These are phyloP conservation scores for Gasterosteus nipponicus DNA, from an alignment of 2,113 vertebrate species.

Conservation along the genomic window DNA sequence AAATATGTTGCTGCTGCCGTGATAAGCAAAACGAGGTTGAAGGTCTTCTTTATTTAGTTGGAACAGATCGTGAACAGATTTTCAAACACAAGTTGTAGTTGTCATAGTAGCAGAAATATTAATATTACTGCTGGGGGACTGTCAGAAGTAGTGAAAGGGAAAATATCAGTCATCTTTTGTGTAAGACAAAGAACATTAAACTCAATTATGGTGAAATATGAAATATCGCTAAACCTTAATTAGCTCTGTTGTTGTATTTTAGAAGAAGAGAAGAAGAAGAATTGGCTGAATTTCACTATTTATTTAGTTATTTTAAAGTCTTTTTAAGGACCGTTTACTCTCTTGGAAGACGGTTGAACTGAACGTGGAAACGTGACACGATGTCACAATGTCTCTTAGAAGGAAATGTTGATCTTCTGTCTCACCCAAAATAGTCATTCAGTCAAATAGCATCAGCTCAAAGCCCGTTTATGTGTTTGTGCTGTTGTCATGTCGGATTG, in stretches of 20 bases:
- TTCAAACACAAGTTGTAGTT: not conserved
- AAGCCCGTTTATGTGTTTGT: not conserved
- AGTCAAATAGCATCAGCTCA: not conserved
- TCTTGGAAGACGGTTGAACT: conserved; percentile 9
- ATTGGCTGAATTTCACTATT: not conserved
- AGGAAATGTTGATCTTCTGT: conserved; percentile 45
- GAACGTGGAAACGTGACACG: conserved; percentile 48
- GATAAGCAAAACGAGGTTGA: not conserved
- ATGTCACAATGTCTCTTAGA: conserved; percentile 15
- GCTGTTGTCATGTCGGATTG: not conserved
- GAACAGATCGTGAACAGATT: not conserved
- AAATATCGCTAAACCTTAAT: not conserved
- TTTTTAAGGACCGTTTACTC: not conserved
- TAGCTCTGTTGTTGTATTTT: not conserved
- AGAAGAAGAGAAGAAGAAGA: too few relatives aligned
- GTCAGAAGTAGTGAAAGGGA: not conserved
- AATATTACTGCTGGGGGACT: not conserved
- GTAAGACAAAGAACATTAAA: not conserved
- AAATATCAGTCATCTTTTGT: not conserved
- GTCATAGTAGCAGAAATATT: conserved; percentile 12
- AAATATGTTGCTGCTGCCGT: too few relatives aligned
- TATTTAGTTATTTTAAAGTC: too few relatives aligned
- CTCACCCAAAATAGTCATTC: conserved; percentile 26
- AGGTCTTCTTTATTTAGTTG: not conserved
- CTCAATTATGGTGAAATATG: not conserved